Base-by-base conservation (phyloP, 2,113 vertebrate species). In the Galbula dea region DNA sequence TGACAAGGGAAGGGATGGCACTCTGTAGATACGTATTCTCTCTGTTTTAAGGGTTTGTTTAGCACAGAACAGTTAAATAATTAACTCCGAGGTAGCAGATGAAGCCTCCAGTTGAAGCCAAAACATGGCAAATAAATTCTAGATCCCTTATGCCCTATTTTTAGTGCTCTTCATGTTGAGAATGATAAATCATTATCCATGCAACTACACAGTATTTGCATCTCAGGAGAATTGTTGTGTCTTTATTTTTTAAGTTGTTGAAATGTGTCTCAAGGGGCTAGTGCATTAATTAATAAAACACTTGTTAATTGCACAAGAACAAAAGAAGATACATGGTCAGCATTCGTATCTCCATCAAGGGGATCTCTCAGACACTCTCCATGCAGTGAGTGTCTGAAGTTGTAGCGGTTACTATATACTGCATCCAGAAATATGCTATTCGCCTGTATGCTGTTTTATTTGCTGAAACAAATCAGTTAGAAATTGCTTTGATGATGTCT, bases 401-500 rank as follows among this genome's bases (percentile, higher is more conserved):
- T 75, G 52, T 1, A 10, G 84, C 67, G 39, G 71, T 58, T 62
- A 57, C 71, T 79, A 9, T 75, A 37, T 20, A 29, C 61, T 26
- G 63, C 59, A 41, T 41, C 73, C 90, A 96, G 94, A 92, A 96
- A 95, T 95, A 59, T 69, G 89, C 93, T 89, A 11, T 69, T 95
- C 12, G 1, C 83, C 87, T 84, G n/a, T 46, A 29, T 18, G 59
- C 83, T 86, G 82, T 95, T n/a, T 91, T 76, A 92, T 89, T 89
- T 94, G 88, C 84, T 83, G 73, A 88, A 93, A 91, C 86, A 93
- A 96, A 94, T 95, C 93, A 84, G 86, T 92, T 87, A 97, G 93
- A 96, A 96, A 94, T 49, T 69, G 79, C 95, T 97, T 96, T 96
- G 95, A 85, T 96, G 90, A 83, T 93, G 92, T 93, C 92, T 95